Evolutionary conservation across 2,888 invertebrate genomes (phyloP).

Genomic region (Apantesis nais): DNA sequence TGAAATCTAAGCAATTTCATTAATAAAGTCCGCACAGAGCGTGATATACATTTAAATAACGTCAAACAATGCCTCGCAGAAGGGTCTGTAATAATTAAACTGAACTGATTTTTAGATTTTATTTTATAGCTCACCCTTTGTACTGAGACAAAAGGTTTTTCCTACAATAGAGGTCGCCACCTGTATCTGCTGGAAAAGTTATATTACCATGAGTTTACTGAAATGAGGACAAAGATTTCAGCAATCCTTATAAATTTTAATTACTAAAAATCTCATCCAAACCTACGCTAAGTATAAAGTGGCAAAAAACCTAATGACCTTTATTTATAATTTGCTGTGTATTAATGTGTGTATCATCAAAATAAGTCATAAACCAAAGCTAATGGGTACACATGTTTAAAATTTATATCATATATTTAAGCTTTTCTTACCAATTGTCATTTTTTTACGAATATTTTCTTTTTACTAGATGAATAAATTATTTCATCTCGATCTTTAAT

Average conservation of each 20-base stretch:
- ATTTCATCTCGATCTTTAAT: neutral
- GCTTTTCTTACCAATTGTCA: neutral
- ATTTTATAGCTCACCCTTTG: conserved; percentile 52
- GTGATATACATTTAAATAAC: conserved; percentile 38
- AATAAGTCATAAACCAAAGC: neutral
- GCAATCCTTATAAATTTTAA: neutral
- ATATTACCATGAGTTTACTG: conserved; percentile 28
- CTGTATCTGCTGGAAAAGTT: conserved; percentile 43
- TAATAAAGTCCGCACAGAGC: conserved; percentile 17
- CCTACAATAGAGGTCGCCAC: conserved; percentile 53
- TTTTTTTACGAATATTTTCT: neutral
- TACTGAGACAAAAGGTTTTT: conserved; percentile 50
- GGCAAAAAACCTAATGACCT: neutral
- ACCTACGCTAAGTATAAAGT: neutral
- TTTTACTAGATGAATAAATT: neutral
- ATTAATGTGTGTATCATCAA: too few relatives aligned
- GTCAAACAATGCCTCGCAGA: conserved; percentile 44
- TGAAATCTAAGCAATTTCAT: conserved; percentile 10
- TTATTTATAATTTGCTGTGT: too few relatives aligned
- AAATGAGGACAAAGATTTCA: conserved; percentile 4
- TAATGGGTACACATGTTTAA: neutral
- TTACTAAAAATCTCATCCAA: neutral
- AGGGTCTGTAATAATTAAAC: conserved; percentile 57
- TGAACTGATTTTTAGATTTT: conserved; percentile 56
- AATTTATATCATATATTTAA: neutral